A percentile compares a stretch with the other conserved stretches of the same genome.
These are phyloP conservation scores for Drosophila dives DNA, from an alignment of 2,888 invertebrate species.

Conservation along the genomic window DNA sequence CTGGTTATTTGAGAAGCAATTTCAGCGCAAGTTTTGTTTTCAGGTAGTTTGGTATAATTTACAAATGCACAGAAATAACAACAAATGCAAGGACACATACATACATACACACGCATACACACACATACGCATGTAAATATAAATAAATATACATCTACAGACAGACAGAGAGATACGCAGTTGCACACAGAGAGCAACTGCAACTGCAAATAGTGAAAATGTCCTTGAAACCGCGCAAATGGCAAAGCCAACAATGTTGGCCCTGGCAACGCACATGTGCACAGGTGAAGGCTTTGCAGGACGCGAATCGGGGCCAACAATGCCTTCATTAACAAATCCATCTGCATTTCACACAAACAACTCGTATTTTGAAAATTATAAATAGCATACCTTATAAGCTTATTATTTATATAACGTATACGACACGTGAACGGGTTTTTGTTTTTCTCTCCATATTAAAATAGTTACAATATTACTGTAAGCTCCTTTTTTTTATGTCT, in stretches of 20 bases:
- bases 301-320: conserved; percentile 40
- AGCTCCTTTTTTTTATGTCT: not conserved
- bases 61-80: conserved; percentile 36
- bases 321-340: conserved; percentile 16
- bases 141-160: not conserved
- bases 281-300: conserved; percentile 65
- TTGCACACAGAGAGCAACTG: conserved; percentile 51
- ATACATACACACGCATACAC: conserved; percentile 6
- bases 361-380: not conserved
- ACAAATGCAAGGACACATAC: conserved; percentile 52
- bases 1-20: conserved; percentile 67
- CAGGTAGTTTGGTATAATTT: conserved; percentile 44
- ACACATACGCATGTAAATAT: conserved; percentile 9
- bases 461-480: not conserved
- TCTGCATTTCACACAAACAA: conserved; percentile 2
- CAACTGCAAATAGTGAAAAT: conserved; percentile 72
- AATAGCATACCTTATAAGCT: not conserved
- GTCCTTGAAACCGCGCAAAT: conserved; percentile 76
- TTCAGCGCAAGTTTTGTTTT: conserved; percentile 35
- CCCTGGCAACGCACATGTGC: conserved; percentile 35
- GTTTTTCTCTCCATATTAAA: not conserved
- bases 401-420: not conserved
- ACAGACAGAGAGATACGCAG: conserved; percentile 26
- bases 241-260: conserved; percentile 54
- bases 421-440: not conserved